Percentiles rank a stretch among this genome's conserved stretches.
These are phyloP conservation scores for Oryzaephilus surinamensis DNA, from an alignment of 1,140 invertebrate species.

Conservation along the genomic window DNA sequence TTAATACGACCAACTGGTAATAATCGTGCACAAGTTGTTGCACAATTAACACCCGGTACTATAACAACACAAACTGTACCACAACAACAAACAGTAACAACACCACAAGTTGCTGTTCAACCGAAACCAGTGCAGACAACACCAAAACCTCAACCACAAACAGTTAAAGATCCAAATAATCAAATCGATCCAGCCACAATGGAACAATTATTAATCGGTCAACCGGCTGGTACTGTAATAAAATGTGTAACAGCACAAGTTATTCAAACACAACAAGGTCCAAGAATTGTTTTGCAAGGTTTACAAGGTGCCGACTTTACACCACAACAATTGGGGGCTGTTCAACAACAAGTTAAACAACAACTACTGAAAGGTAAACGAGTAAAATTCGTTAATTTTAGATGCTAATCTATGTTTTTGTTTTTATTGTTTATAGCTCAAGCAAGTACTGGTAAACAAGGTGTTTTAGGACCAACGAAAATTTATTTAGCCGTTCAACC, in stretches of 20 bases:
- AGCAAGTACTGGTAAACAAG: slow-evolving; percentile 69
- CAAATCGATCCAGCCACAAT: slow-evolving; percentile 43
- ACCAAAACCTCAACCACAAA: slow-evolving; percentile 12
- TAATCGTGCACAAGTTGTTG: slow-evolving; percentile 58
- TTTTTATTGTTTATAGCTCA: slow-evolving; percentile 47
- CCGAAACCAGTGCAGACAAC: slow-evolving; percentile 6
- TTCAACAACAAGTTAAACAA: slow-evolving; percentile 80
- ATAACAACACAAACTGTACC: slow-evolving; percentile 16
- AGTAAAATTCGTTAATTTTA: not conserved
- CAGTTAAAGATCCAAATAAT: slow-evolving; percentile 14
- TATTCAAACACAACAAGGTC: slow-evolving; percentile 70
- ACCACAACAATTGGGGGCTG: slow-evolving; percentile 62
- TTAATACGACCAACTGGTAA: slow-evolving; percentile 59
- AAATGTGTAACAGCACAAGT: slow-evolving; percentile 75
- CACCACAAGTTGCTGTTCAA: slow-evolving; percentile 20
- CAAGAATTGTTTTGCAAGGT: slow-evolving; percentile 73
- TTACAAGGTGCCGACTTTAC: slow-evolving; percentile 71
- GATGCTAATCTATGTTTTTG: slow-evolving; percentile 2
- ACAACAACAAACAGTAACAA: slow-evolving; percentile 17
- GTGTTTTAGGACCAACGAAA: slow-evolving; percentile 70
- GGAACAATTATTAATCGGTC: slow-evolving; percentile 59
- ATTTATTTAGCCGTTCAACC: slow-evolving; percentile 76
- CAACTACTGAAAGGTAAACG: slow-evolving; percentile 67
- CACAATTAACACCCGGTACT: slow-evolving; percentile 44
- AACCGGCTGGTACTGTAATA: slow-evolving; percentile 75